phyloP scores from a whole-genome alignment of 2,797 vertebrate species.

The Darevskia nairensis region DNA sequence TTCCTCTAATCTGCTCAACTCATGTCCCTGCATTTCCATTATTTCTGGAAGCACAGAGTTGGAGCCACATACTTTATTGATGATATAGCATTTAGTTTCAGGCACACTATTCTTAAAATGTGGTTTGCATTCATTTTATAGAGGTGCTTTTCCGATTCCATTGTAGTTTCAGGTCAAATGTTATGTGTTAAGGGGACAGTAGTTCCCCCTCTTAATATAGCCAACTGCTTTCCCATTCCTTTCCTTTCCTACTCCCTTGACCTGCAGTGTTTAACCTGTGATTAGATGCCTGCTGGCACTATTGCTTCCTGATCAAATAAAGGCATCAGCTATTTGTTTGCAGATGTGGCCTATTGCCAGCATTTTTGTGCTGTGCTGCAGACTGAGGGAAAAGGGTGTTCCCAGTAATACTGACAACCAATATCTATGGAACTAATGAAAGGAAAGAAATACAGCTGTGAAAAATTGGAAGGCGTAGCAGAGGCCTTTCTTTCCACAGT shows the following conservation, averaged over 20 bases:
- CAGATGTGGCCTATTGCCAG: background rate
- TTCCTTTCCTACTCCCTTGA: background rate
- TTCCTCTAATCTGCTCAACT: background rate
- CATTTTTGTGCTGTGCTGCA: slow-evolving; percentile 5
- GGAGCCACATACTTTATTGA: background rate
- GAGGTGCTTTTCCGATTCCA: background rate
- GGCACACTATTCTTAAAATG: background rate
- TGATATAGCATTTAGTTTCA: background rate
- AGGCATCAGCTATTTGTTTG: slow-evolving; percentile 38
- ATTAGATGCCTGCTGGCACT: slow-evolving; percentile 39
- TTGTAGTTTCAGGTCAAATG: background rate
- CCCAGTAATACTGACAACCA: slow-evolving; percentile 13
- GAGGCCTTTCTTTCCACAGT: background rate
- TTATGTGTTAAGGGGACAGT: background rate
- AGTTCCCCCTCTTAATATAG: background rate
- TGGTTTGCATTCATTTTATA: background rate
- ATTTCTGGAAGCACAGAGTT: background rate
- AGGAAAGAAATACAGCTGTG: background rate
- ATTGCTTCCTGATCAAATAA: slow-evolving; percentile 25
- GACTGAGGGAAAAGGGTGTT: background rate
- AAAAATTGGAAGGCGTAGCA: background rate
- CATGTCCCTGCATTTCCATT: background rate
- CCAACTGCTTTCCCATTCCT: background rate
- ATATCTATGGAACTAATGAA: background rate
- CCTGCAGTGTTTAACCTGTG: slow-evolving; percentile 48